Percentiles rank a stretch among this genome's conserved stretches.
These are phyloP conservation scores for Aegithalos caudatus DNA, from an alignment of 2,113 vertebrate species.

Conservation along the genomic window DNA sequence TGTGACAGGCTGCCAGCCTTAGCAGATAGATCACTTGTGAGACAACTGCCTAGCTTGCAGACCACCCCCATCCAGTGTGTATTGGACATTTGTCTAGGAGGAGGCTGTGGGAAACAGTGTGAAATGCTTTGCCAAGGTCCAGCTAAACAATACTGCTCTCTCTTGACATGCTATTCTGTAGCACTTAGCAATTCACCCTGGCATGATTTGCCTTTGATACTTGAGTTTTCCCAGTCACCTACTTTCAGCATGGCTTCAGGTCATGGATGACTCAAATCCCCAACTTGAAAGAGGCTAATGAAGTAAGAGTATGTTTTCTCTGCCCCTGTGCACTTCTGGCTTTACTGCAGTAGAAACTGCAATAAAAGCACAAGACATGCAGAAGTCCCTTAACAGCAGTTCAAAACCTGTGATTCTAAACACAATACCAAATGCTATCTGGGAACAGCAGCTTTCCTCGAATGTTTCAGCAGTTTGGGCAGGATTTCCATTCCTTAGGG, in stretches of 20 bases:
- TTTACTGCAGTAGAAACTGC: background rate
- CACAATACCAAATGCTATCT: background rate
- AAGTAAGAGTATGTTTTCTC: background rate
- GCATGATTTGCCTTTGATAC: background rate
- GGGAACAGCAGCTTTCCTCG: background rate
- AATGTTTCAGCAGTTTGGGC: background rate
- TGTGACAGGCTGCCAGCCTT: background rate
- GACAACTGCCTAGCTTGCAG: background rate
- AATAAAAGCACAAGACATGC: background rate
- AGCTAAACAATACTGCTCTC: background rate
- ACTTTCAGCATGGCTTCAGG: background rate
- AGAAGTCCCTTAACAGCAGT: too few species aligned
- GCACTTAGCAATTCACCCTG: background rate
- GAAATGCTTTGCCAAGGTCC: background rate
- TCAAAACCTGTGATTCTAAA: background rate
- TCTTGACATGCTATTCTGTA: background rate
- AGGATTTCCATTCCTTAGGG: background rate
- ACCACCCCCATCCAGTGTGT: background rate
- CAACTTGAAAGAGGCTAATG: background rate
- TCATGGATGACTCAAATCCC: background rate
- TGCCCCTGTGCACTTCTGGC: background rate
- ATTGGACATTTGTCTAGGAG: too few species aligned
- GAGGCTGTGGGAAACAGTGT: accelerated
- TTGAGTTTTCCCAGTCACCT: background rate
- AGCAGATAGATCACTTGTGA: accelerated